phyloP scores from a whole-genome alignment of 2,888 invertebrate species.

The Matsumyia berberina region DNA sequence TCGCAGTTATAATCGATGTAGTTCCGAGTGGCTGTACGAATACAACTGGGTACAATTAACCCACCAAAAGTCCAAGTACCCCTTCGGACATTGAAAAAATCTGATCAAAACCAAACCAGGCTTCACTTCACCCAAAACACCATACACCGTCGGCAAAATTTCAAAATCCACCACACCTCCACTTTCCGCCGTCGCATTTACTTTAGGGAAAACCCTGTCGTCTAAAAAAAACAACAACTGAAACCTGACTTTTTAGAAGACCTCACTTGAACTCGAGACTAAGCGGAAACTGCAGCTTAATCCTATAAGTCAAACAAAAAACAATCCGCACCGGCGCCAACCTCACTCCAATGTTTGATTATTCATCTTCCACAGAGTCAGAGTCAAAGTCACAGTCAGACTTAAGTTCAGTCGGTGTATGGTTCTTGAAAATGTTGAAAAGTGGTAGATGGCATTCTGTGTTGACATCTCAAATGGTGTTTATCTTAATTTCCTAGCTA shows the following conservation, averaged over 20 bases:
- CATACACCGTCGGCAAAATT: too few species aligned
- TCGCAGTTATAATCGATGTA: too few species aligned
- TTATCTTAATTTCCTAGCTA: constrained; percentile 75
- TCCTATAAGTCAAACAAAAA: constrained; percentile 68
- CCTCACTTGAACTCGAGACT: constrained; percentile 47
- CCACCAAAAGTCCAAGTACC: too few species aligned
- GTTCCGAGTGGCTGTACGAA: too few species aligned
- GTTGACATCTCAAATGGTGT: constrained; percentile 76
- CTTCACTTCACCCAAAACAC: too few species aligned
- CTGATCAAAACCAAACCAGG: too few species aligned
- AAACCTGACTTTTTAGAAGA: constrained; percentile 10
- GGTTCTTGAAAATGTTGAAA: constrained; percentile 32
- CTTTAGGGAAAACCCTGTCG: neutral
- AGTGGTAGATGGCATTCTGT: constrained; percentile 49
- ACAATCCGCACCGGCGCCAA: constrained; percentile 66
- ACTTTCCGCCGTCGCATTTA: neutral
- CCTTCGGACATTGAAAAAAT: too few species aligned
- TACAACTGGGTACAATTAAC: too few species aligned
- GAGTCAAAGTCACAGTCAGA: constrained; percentile 1
- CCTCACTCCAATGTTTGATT: constrained; percentile 46
- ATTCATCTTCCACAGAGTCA: constrained; percentile 37
- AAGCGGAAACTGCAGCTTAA: constrained; percentile 68
- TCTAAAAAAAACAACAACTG: neutral
- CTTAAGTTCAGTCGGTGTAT: constrained; percentile 4
- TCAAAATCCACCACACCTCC: neutral